Base-by-base conservation (phyloP, 2,888 invertebrate genomes). In the Eilema sororculum region DNA sequence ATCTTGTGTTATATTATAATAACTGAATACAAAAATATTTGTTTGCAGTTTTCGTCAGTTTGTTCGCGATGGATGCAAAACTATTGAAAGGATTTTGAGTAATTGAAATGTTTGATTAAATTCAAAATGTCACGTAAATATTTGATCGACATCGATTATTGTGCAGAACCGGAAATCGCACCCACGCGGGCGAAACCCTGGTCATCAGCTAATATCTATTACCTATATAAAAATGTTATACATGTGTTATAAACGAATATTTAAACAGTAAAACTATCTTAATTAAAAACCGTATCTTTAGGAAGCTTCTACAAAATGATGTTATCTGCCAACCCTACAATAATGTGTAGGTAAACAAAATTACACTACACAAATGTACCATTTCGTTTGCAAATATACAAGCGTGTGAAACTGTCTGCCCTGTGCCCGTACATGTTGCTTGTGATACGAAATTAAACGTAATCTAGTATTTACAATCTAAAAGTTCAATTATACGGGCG, bases 311-410 rank as follows among this genome's bases (percentile, higher is more conserved):
- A 52, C 52, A 52, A 20, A 52, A 52, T n/a, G 20, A n/a, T 52
- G 52, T n/a, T 52, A 52, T 52, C 57, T 24, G 25, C 4, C 57
- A 58, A 46, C 63, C 25, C 30, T 60, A 20, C 60, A 60, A 16
- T 24, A 60, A 25, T 30, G 30, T 30, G 25, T 60, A 58, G 57
- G 57, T 58, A 24, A 58, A 60, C 30, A 60, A 28, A 30, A 65
- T 79, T 69, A 75, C 62, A 59, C 69, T 67, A 66, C 68, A 71
- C 58, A 78, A 75, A 72, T 69, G 71, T 77, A 30, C 67, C 69
- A 46, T 79, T 78, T 68, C 33, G 61, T 62, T 33, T 64, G 41
- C 46, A 67, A 74, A 68, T 28, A 67, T 68, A 69, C 60, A 28
- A 30, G 28, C 60, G 30, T 60, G 28, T 60, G 28, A 22, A 37